Base-by-base conservation (phyloP, 2,888 invertebrate genomes). In the Piscicola geometra region DNA sequence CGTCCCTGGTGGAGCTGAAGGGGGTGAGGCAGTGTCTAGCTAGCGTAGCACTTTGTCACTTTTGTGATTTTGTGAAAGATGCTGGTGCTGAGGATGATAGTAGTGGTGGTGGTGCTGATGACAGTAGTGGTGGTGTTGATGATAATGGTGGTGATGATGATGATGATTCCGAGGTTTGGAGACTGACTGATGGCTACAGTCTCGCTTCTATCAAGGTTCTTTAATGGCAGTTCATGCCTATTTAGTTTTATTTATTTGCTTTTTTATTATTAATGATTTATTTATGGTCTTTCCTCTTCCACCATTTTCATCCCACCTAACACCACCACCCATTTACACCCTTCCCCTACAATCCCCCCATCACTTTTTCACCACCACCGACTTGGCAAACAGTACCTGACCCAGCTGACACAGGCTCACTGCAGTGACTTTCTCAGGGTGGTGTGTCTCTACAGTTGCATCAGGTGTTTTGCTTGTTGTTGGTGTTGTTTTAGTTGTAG, bases 401-500 rank as follows among this genome's bases (percentile, higher is more conserved):
- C 76, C 30, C 81, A 82, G 41, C 77, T 83, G 71, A 80, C 79
- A 69, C 76, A 76, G 41, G 77, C 81, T 18, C 82, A 83, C 70
- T 79, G 80, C 64, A 82, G 82, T 9, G 83, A 83, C 77, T 80
- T 82, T 41, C 76, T 82, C 18, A 79, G 81, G 47, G 76, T 81
- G 28, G 69, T 83, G 28, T 77, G 79, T 2, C 75, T 83, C 9
- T 74, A 72, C 35, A 72, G 47, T 64, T 76, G 78, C 41, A 68
- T 71, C 25, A 1, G 41, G 60, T 56, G 3, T 3, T 56, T 18
- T 56, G 12, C 5, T 21, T 25, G 25, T 56, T 56, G n/a, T 18
- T 56, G 15, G 5, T 41, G 15, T 41, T 41, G 15, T 41, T 41
- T 41, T 41, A 9, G 5, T n/a, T n/a, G n/a, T n/a, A n/a, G n/a